Evolutionary conservation across 2,888 invertebrate genomes (phyloP).

Genomic region (Priocnemis perturbator): DNA sequence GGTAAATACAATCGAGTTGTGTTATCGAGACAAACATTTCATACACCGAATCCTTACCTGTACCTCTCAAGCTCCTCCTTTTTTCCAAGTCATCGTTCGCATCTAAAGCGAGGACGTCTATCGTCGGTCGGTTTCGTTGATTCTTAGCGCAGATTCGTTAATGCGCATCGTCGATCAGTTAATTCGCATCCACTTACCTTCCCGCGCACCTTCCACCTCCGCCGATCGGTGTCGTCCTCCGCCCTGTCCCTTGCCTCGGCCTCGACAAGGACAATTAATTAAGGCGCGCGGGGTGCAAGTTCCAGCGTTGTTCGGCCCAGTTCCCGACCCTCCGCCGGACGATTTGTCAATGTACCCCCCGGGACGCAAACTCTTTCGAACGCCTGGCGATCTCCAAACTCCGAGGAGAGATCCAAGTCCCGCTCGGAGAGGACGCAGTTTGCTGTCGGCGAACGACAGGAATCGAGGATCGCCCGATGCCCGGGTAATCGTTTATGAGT

Average conservation of each 20-base stretch:
- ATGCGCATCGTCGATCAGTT: conserved; percentile 1
- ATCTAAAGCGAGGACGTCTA: too few relatives aligned
- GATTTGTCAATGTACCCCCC: conserved; percentile 48
- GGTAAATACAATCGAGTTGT: too few relatives aligned
- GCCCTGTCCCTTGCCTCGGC: conserved; percentile 33
- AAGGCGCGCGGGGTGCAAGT: conserved; percentile 46
- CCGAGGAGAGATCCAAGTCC: conserved; percentile 10
- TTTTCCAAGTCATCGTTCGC: too few relatives aligned
- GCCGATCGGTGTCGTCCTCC: conserved; percentile 22
- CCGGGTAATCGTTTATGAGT: too few relatives aligned
- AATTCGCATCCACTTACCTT: conserved; percentile 54
- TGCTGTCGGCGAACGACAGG: conserved; percentile 2
- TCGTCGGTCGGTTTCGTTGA: too few relatives aligned
- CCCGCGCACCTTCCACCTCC: conserved; percentile 17
- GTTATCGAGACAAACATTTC: too few relatives aligned
- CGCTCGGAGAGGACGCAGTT: not conserved
- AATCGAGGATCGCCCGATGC: too few relatives aligned
- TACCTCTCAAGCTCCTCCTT: too few relatives aligned
- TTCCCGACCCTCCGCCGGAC: conserved; percentile 43
- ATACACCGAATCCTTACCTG: too few relatives aligned
- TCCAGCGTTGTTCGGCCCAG: conserved; percentile 19
- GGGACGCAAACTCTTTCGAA: conserved; percentile 39
- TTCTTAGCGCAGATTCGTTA: too few relatives aligned
- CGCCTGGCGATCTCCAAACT: conserved; percentile 14
- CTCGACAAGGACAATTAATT: conserved; percentile 47